A percentile compares a stretch with the other conserved stretches of the same genome.
Conservation (phyloP, 2,888 invertebrate species). For the Brachyopa scutellaris region DNA sequence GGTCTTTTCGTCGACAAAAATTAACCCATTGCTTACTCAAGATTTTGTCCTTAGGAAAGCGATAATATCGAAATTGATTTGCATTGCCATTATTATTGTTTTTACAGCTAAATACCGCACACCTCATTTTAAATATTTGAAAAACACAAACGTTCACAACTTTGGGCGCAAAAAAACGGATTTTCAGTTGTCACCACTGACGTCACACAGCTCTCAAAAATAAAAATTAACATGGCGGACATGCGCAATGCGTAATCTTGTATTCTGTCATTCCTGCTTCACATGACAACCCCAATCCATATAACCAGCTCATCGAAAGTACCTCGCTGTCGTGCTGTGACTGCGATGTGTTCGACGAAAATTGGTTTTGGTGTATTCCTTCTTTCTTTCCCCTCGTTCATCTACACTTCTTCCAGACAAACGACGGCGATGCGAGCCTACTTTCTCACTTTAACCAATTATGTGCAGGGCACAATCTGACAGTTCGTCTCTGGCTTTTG, state of each 20-base stretch:
- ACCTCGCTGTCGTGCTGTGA: conserved; percentile 61
- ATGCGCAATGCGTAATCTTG: too few relatives aligned
- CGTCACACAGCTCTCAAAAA: too few relatives aligned
- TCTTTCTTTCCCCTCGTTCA: conserved; percentile 41
- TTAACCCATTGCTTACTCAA: too few relatives aligned
- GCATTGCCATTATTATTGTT: too few relatives aligned
- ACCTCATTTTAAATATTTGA: too few relatives aligned
- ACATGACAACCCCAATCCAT: conserved; percentile 58
- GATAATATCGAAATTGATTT: too few relatives aligned
- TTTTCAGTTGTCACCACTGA: too few relatives aligned
- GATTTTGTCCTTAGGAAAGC: conserved; percentile 3
- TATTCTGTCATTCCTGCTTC: too few relatives aligned
- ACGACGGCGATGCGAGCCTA: conserved; percentile 40
- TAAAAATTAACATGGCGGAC: too few relatives aligned
- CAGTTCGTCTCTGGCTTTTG: conserved; percentile 80
- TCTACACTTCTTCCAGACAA: conserved; percentile 34
- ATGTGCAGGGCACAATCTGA: conserved; percentile 70
- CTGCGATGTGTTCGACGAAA: not conserved
- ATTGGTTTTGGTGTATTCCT: conserved; percentile 33
- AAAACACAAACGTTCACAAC: too few relatives aligned
- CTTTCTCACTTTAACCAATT: conserved; percentile 70
- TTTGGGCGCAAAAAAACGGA: too few relatives aligned
- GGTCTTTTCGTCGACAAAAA: not conserved
- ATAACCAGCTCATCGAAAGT: conserved; percentile 27
- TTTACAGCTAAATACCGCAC: too few relatives aligned